phyloP scores from a whole-genome alignment of 2,797 vertebrate genomes.

The Gastrophryne carolinensis region DNA sequence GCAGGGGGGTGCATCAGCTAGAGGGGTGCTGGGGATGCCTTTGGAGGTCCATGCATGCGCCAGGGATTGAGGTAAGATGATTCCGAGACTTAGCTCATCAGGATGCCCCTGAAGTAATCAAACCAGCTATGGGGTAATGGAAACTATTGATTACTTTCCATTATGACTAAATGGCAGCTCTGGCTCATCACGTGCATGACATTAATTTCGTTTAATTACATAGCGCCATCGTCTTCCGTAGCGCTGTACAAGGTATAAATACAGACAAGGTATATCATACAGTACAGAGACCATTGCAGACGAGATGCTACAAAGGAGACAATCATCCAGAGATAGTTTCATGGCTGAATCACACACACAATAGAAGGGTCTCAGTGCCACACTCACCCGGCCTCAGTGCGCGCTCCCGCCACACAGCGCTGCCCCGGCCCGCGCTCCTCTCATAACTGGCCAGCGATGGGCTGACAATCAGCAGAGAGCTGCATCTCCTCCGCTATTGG shows the following conservation, averaged over 20 bases:
- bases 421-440: neutral
- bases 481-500: neutral
- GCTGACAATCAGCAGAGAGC: conserved; percentile 45
- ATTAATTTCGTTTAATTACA: too few species aligned
- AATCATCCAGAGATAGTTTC: neutral
- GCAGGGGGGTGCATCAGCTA: too few species aligned
- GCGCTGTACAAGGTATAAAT: too few species aligned
- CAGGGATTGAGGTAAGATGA: too few species aligned
- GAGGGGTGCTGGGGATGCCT: too few species aligned
- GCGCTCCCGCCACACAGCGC: neutral
- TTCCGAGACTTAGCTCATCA: too few species aligned
- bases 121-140: too few species aligned
- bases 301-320: neutral
- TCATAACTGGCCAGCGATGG: conserved; percentile 14
- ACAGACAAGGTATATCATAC: too few species aligned
- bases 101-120: too few species aligned
- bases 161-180: neutral
- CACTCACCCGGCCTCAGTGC: neutral
- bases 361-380: neutral
- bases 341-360: neutral
- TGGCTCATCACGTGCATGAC: neutral
- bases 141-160: too few species aligned
- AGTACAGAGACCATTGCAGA: neutral
- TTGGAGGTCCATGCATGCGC: too few species aligned
- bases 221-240: too few species aligned